phyloP scores from a whole-genome alignment of 2,113 vertebrate species.

The Megaptera novaeangliae region DNA sequence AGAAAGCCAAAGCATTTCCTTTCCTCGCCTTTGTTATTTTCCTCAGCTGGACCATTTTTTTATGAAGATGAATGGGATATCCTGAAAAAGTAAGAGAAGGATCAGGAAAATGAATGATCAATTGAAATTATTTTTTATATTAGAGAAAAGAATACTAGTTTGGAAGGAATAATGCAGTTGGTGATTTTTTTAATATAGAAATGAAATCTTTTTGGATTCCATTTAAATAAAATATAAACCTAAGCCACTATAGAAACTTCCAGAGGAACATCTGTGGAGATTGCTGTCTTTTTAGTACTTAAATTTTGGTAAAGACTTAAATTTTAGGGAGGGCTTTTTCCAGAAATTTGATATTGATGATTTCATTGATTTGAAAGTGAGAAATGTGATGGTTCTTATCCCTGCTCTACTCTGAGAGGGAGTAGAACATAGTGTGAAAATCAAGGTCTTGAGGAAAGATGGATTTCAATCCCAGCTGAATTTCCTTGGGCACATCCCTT shows the following conservation, averaged over 20 bases:
- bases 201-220: background rate
- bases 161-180: background rate
- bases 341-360: background rate
- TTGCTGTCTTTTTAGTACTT: conserved; percentile 25
- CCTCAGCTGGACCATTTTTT: background rate
- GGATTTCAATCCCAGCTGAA: background rate
- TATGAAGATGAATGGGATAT: background rate
- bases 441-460: background rate
- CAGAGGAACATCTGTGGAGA: background rate
- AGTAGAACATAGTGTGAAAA: background rate
- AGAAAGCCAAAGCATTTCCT: background rate
- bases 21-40: conserved; percentile 3
- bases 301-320: background rate
- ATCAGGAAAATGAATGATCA: background rate
- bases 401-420: conserved; percentile 27
- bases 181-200: background rate
- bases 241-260: background rate
- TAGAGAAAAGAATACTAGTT: background rate
- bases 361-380: conserved; percentile 11
- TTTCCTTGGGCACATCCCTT: background rate
- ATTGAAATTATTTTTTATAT: background rate
- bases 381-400: background rate
- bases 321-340: background rate
- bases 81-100: conserved; percentile 34
- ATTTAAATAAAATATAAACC: background rate